Base-by-base conservation (phyloP, 2,797 vertebrate genomes). In the Poecilia picta region DNA sequence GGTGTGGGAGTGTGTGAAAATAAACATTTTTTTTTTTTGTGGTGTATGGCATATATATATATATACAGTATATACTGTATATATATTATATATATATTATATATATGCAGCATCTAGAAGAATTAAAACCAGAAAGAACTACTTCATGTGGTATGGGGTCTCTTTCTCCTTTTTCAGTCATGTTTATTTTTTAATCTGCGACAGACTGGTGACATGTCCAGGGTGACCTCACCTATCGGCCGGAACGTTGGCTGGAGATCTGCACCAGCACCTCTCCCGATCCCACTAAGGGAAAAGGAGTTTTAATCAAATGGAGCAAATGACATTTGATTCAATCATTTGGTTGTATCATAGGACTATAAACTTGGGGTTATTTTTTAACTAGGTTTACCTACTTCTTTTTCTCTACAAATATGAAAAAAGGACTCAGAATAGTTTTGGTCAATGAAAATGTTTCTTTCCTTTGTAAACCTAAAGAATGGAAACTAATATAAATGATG, bases 1-100 rank as follows among this genome's bases (percentile, higher is more conserved):
- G 23, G 75, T 66, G 78, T 78, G 74, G 45, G 66, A 6, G 41
- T 16, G 74, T 81, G 49, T 46, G 1, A 4, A 36, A 49, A n/a
- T n/a, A n/a, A n/a, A n/a, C n/a, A n/a, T n/a, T n/a, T n/a, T n/a
- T n/a, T n/a, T n/a, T n/a, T n/a, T n/a, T n/a, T n/a, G n/a, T n/a
- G n/a, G n/a, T n/a, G n/a, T n/a, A n/a, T n/a, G n/a, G n/a, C n/a
- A n/a, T n/a, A n/a, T n/a, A n/a, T n/a, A n/a, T n/a, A n/a, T n/a
- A n/a, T n/a, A n/a, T n/a, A n/a, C n/a, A n/a, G n/a, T n/a, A n/a
- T n/a, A n/a, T n/a, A n/a, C n/a, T 36, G 4, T 36, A 36, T 36
- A 36, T 36, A 36, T 36, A n/a, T n/a, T n/a, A n/a, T n/a, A n/a
- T n/a, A n/a, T n/a, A n/a, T n/a, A n/a, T n/a, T n/a, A 39, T 39